Evolutionary conservation across 2,888 invertebrate genomes (phyloP).

Genomic region (Eurytoma californica): DNA sequence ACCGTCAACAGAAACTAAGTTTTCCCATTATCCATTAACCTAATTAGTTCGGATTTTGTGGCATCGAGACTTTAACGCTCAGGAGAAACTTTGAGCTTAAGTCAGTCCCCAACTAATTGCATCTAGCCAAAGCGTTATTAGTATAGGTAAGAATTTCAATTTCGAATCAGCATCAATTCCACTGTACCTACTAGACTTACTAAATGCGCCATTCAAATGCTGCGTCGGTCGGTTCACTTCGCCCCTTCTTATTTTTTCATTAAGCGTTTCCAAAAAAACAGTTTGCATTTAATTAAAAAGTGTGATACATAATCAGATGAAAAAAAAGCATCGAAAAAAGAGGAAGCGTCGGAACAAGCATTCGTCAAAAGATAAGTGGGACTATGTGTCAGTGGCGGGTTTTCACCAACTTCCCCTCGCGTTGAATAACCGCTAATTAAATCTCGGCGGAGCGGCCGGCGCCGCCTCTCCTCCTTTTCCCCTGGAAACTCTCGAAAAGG

Average conservation of each 20-base stretch:
- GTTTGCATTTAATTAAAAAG: too few species aligned
- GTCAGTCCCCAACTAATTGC: conserved; percentile 9
- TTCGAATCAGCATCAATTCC: conserved; percentile 9
- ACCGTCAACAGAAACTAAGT: conserved; percentile 69
- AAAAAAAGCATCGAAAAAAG: not conserved
- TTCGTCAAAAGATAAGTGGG: conserved; percentile 12
- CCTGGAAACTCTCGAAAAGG: conserved; percentile 11
- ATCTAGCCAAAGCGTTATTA: not conserved
- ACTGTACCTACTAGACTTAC: too few species aligned
- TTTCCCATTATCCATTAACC: conserved; percentile 72
- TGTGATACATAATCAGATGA: too few species aligned
- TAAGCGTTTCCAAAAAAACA: too few species aligned
- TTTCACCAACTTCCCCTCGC: conserved; percentile 62
- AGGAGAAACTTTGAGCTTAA: conserved; percentile 58
- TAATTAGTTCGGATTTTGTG: conserved; percentile 70
- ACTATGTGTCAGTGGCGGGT: not conserved
- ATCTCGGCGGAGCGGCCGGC: conserved; percentile 61
- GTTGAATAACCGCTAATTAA: conserved; percentile 70
- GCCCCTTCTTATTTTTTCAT: too few species aligned
- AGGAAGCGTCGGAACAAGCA: conserved; percentile 4
- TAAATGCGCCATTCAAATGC: too few species aligned
- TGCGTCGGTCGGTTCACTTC: too few species aligned
- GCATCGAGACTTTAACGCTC: conserved; percentile 63
- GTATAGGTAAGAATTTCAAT: not conserved
- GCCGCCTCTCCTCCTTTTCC: conserved; percentile 4